A percentile compares a stretch with the other conserved stretches of the same genome.
Conservation (phyloP, 2,113 vertebrate genomes). For the Pachycephala philippinensis region DNA sequence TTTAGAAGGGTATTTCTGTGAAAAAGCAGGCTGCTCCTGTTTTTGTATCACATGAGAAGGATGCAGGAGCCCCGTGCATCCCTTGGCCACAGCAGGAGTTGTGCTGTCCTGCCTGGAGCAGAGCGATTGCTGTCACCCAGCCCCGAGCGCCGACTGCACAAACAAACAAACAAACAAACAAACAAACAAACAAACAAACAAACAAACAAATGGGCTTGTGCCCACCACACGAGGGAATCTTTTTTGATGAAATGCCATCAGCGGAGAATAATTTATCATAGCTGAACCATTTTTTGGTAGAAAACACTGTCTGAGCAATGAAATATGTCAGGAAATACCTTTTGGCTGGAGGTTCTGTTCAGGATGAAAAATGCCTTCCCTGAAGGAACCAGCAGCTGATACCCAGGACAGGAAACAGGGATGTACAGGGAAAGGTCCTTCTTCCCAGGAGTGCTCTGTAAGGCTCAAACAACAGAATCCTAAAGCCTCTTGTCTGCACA, state of each 20-base stretch:
- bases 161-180: background rate
- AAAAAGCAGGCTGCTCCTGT: background rate
- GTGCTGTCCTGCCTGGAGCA: background rate
- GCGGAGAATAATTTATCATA: slow-evolving; percentile 15
- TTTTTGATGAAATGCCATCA: background rate
- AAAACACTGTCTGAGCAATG: background rate
- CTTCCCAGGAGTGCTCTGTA: background rate
- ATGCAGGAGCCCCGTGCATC: background rate
- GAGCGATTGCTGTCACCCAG: accelerated
- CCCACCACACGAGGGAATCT: background rate
- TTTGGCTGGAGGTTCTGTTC: background rate
- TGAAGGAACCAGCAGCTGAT: background rate
- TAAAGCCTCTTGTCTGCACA: background rate
- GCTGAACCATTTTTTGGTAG: background rate
- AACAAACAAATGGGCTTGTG: background rate
- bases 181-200: background rate
- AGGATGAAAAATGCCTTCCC: background rate
- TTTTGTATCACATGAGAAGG: background rate
- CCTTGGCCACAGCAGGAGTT: background rate
- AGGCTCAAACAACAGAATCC: background rate
- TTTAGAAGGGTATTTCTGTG: background rate
- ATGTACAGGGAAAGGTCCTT: background rate
- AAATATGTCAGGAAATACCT: background rate
- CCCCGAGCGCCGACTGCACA: background rate
- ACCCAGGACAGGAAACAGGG: background rate